Evolutionary conservation across 2,113 vertebrate genomes (phyloP).

Genomic region (mouse (Mus musculus)): DNA sequence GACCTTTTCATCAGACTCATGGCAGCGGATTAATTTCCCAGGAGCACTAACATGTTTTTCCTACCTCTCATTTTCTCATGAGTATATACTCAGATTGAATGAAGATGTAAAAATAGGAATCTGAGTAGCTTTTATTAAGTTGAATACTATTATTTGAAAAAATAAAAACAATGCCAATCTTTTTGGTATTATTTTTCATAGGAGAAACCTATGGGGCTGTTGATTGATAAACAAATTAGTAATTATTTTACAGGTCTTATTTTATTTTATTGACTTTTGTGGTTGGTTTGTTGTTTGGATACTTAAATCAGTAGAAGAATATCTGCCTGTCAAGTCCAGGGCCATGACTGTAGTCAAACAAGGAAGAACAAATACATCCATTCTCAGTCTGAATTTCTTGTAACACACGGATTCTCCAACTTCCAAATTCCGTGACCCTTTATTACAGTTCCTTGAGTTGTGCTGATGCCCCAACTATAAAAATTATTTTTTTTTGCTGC

Average conservation of each 20-base stretch:
- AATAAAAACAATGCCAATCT: neutral
- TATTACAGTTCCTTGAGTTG: neutral
- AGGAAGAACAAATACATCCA: neutral
- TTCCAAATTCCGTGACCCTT: neutral
- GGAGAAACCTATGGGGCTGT: neutral
- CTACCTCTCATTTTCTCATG: neutral
- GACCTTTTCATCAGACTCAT: neutral
- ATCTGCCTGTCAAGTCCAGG: neutral
- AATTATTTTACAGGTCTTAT: neutral
- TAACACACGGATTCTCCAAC: neutral
- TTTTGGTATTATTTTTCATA: neutral
- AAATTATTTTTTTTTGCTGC: neutral
- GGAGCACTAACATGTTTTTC: neutral
- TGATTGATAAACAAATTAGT: neutral
- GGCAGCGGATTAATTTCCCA: neutral
- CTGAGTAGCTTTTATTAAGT: neutral
- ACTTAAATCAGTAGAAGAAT: no score
- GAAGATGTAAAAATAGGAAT: slow-evolving; percentile 17
- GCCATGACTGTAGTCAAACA: neutral
- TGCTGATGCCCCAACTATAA: neutral
- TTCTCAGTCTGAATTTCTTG: neutral
- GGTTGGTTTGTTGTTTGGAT: neutral
- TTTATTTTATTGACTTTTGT: neutral
- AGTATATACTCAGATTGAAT: neutral
- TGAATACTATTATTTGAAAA: neutral